Evolutionary conservation across 2,888 invertebrate species (phyloP).

Genomic region (Drepanosiphum platanoidis): DNA sequence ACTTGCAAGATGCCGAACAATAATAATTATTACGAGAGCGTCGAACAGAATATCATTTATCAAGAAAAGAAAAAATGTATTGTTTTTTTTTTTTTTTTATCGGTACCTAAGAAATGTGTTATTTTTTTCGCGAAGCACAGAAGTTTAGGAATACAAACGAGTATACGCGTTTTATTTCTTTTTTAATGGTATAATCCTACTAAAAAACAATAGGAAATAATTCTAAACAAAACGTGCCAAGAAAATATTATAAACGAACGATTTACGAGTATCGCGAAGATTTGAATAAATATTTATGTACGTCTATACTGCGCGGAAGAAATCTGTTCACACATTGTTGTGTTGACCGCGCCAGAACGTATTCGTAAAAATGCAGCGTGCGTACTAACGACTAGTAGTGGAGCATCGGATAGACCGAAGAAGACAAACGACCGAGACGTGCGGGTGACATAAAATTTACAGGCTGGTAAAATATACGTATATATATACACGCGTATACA

Average conservation of each 20-base stretch:
- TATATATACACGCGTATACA: not conserved
- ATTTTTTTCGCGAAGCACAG: too few species aligned
- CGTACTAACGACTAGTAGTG: not conserved
- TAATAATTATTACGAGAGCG: not conserved
- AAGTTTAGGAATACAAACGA: not conserved
- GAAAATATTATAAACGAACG: slow-evolving; percentile 6
- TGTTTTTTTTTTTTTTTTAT: not conserved
- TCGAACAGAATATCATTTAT: not conserved
- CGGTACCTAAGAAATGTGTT: not conserved
- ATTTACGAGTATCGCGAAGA: not conserved
- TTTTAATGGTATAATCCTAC: not conserved
- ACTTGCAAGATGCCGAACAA: not conserved
- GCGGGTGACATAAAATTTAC: slow-evolving; percentile 11
- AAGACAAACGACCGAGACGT: slow-evolving; percentile 14
- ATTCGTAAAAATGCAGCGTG: not conserved
- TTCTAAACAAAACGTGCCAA: not conserved
- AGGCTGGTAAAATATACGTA: slow-evolving; percentile 11
- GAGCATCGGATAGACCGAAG: too few species aligned
- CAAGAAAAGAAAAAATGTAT: not conserved
- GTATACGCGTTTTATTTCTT: too few species aligned
- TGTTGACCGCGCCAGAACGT: not conserved
- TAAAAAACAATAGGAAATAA: not conserved
- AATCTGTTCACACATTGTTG: not conserved
- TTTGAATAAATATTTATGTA: slow-evolving; percentile 9
- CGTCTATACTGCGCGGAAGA: not conserved